Evolutionary conservation across 2,888 invertebrate species (phyloP).

Genomic region (Embidobia sp.): DNA sequence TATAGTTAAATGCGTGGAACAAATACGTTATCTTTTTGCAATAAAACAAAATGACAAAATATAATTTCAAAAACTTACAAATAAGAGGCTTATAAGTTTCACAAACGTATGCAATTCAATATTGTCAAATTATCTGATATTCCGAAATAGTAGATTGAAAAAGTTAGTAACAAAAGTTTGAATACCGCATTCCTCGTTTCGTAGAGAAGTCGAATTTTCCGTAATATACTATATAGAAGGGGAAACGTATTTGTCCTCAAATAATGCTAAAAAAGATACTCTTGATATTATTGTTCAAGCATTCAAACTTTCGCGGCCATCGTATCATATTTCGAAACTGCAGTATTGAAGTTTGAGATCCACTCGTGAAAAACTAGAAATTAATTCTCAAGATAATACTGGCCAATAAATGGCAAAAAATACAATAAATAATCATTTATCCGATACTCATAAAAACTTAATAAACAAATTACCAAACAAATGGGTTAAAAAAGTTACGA

Average conservation of each 20-base stretch:
- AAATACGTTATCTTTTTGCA: not conserved
- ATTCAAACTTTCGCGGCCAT: slow-evolving; percentile 24
- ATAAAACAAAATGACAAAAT: not conserved
- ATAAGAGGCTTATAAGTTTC: slow-evolving; percentile 14
- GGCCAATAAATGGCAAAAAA: no score
- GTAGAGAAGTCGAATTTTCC: not conserved
- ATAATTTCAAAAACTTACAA: slow-evolving; percentile 15
- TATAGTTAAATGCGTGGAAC: no score
- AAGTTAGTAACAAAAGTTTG: slow-evolving; percentile 33
- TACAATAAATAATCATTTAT: no score
- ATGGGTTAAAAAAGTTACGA: no score
- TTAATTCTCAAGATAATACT: not conserved
- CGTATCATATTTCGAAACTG: slow-evolving; percentile 5
- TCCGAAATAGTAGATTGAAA: slow-evolving; percentile 29
- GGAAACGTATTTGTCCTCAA: slow-evolving; percentile 29
- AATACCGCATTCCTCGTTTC: not conserved
- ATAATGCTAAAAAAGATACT: slow-evolving; percentile 30
- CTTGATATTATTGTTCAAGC: slow-evolving; percentile 24
- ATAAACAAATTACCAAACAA: no score
- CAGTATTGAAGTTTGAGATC: slow-evolving; percentile 10
- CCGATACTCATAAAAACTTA: no score
- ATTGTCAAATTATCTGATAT: slow-evolving; percentile 27
- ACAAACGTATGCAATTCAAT: slow-evolving; percentile 22
- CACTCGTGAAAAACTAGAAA: not conserved
- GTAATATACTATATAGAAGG: slow-evolving; percentile 3